Evolutionary conservation across 2,888 invertebrate genomes (phyloP).

Genomic region (Cylloceria caligata): DNA sequence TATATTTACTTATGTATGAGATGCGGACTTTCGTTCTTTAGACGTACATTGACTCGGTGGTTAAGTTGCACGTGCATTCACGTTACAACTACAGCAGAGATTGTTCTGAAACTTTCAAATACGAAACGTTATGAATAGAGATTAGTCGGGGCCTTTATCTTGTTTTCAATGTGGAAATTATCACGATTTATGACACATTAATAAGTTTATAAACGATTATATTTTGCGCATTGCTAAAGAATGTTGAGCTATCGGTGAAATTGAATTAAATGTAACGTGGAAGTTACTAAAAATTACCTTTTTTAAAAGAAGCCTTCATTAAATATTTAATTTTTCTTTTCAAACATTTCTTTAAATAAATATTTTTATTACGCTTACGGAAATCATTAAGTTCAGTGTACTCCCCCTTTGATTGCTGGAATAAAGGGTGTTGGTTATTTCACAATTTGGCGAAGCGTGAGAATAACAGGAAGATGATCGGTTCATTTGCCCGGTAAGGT

Average conservation of each 20-base stretch:
- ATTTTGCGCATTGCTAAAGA: too few species aligned
- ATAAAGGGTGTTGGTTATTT: background rate
- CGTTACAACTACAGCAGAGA: background rate
- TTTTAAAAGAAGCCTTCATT: too few species aligned
- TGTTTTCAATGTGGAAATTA: too few species aligned
- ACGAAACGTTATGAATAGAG: background rate
- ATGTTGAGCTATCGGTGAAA: too few species aligned
- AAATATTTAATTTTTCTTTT: too few species aligned
- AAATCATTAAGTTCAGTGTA: too few species aligned
- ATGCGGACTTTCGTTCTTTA: background rate
- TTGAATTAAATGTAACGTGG: too few species aligned
- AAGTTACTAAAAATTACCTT: too few species aligned
- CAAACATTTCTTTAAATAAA: too few species aligned
- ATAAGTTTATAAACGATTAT: too few species aligned
- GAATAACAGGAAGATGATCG: conserved; percentile 1
- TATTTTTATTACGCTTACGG: too few species aligned
- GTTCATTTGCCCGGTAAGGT: background rate
- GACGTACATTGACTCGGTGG: background rate
- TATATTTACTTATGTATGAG: background rate
- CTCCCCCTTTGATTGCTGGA: conserved; percentile 1
- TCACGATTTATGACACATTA: too few species aligned
- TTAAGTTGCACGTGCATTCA: background rate
- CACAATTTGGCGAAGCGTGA: conserved; percentile 1
- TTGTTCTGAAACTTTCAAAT: background rate
- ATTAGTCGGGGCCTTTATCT: background rate